phyloP scores from a whole-genome alignment of 1,140 invertebrate species.

The Diorhabda carinulata region DNA sequence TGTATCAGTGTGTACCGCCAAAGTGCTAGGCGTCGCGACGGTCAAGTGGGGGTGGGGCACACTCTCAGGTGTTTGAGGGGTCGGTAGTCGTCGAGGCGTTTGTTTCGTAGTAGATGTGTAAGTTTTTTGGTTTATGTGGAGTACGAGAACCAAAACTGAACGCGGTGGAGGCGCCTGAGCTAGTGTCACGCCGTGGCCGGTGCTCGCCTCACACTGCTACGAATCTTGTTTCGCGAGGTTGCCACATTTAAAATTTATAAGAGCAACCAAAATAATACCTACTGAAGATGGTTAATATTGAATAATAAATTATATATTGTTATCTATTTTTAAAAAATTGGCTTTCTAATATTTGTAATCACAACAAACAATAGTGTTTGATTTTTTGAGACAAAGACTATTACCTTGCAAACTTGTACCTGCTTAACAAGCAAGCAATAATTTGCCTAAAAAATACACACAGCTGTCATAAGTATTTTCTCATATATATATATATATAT shows the following conservation, averaged over 20 bases:
- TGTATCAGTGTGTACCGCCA: slow-evolving; percentile 1
- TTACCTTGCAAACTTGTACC: too few species aligned
- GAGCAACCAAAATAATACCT: too few species aligned
- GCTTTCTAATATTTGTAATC: too few species aligned
- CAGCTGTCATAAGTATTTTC: too few species aligned
- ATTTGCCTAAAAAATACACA: too few species aligned
- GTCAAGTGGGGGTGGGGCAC: slow-evolving; percentile 44
- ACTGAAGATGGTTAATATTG: too few species aligned
- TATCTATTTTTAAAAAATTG: too few species aligned
- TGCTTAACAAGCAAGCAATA: too few species aligned
- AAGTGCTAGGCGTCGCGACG: slow-evolving; percentile 24
- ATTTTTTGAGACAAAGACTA: too few species aligned
- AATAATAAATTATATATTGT: too few species aligned
- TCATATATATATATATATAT: too few species aligned
- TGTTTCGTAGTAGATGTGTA: slow-evolving; percentile 34
- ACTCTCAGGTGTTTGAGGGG: slow-evolving; percentile 35
- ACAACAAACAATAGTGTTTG: too few species aligned
- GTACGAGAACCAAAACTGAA: slow-evolving; percentile 32
- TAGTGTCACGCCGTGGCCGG: slow-evolving; percentile 39
- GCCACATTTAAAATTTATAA: slow-evolving; percentile 14
- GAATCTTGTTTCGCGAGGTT: slow-evolving; percentile 31
- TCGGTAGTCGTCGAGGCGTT: slow-evolving; percentile 37
- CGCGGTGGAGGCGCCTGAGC: slow-evolving; percentile 42
- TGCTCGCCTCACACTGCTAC: slow-evolving; percentile 44
- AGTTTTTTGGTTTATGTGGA: slow-evolving; percentile 34